Conservation (phyloP, 2,888 invertebrate species). For the Sarcophaga subvicina region DNA sequence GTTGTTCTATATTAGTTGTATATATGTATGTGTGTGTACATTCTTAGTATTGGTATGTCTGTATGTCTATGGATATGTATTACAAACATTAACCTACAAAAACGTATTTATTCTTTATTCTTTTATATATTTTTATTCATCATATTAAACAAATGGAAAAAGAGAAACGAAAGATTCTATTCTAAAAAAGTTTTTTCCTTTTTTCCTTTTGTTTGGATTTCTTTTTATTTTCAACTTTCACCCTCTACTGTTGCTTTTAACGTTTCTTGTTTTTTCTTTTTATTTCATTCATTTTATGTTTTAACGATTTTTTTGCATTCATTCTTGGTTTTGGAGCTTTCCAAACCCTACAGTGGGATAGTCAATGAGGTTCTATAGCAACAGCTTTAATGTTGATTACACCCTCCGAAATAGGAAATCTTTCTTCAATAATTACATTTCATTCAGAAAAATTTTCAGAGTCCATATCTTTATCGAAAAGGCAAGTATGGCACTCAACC, state of each 20-base stretch:
- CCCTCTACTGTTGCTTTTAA: slow-evolving; percentile 1
- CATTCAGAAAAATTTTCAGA: too few relatives aligned
- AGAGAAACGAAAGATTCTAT: slow-evolving; percentile 31
- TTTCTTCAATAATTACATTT: too few relatives aligned
- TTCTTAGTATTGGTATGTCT: not conserved
- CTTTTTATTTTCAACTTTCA: not conserved
- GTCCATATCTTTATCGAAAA: too few relatives aligned
- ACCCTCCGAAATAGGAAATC: too few relatives aligned
- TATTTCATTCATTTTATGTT: slow-evolving; percentile 63
- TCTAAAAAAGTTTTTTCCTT: slow-evolving; percentile 26
- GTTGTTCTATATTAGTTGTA: too few relatives aligned
- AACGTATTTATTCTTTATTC: slow-evolving; percentile 40
- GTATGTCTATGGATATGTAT: slow-evolving; percentile 17
- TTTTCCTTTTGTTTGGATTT: not conserved
- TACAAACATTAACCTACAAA: slow-evolving; percentile 57
- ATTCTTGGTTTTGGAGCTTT: slow-evolving; percentile 6
- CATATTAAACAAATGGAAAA: not conserved
- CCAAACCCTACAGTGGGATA: too few relatives aligned
- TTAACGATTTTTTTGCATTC: slow-evolving; percentile 53
- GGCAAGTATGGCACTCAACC: too few relatives aligned
- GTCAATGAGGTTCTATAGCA: too few relatives aligned
- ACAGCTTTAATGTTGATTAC: too few relatives aligned
- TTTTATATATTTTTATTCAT: slow-evolving; percentile 30
- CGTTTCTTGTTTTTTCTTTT: not conserved
- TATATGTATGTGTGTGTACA: too few relatives aligned